Conservation (phyloP, 92 coral and sea anemone species). For the Palythoa heliodiscus region DNA sequence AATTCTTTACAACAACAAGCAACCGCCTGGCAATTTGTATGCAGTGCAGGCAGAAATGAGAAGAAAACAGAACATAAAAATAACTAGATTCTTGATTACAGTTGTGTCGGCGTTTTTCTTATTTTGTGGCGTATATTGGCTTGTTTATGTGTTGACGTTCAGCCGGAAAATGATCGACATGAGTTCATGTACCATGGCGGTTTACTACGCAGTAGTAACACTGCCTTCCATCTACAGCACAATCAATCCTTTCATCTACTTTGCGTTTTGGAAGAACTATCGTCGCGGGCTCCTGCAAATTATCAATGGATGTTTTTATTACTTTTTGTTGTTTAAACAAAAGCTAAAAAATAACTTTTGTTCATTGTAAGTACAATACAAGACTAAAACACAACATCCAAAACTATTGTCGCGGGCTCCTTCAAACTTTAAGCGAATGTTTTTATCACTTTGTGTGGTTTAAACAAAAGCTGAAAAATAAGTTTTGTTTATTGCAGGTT, state of each 20-base stretch:
- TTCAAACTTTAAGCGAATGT: no score
- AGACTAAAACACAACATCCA: no score
- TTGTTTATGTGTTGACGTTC: neutral
- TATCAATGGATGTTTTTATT: neutral
- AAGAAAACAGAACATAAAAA: constrained; percentile 26
- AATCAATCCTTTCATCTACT: constrained; percentile 27
- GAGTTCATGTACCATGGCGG: constrained; percentile 9
- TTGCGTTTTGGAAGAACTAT: constrained; percentile 15
- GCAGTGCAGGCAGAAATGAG: constrained; percentile 2
- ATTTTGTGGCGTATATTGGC: constrained; percentile 34
- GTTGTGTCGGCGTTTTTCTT: constrained; percentile 10
- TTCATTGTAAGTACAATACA: neutral
- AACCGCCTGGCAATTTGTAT: constrained; percentile 1
- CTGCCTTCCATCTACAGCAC: constrained; percentile 32
- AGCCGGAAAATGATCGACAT: neutral
- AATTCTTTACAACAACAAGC: neutral
- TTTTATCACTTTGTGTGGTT: no score
- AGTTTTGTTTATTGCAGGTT: no score
- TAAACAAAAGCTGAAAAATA: no score
- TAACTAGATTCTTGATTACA: constrained; percentile 7
- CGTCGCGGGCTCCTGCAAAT: constrained; percentile 18
- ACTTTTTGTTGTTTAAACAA: neutral
- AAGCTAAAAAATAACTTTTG: neutral
- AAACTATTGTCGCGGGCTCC: no score
- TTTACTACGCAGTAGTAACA: neutral